These are phyloP conservation scores for Epinotia bilunana DNA, from an alignment of 2,888 invertebrate genomes.

Conservation along the genomic window DNA sequence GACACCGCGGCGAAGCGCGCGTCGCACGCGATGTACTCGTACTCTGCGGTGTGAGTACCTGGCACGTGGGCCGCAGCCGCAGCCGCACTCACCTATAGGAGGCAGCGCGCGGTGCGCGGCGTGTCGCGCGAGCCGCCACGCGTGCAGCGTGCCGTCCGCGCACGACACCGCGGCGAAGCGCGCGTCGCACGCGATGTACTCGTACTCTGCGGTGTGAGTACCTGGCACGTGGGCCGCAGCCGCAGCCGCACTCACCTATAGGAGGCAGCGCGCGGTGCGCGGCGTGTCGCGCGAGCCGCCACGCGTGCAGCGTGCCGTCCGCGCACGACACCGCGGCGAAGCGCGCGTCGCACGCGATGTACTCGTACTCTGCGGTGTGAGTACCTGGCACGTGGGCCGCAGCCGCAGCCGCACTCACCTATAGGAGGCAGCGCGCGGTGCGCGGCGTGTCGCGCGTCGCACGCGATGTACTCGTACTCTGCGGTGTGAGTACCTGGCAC, in stretches of 20 bases:
- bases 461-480: neutral
- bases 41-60: too few relatives aligned
- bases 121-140: conserved; percentile 81
- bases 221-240: too few relatives aligned
- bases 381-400: too few relatives aligned
- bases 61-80: too few relatives aligned
- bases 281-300: conserved; percentile 79
- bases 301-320: conserved; percentile 87
- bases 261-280: conserved; percentile 83
- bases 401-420: conserved; percentile 53
- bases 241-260: conserved; percentile 63
- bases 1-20: conserved; percentile 85
- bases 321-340: conserved; percentile 87
- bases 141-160: conserved; percentile 87
- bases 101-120: conserved; percentile 82
- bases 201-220: too few relatives aligned
- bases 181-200: conserved; percentile 85
- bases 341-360: conserved; percentile 85
- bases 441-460: conserved; percentile 73
- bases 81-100: conserved; percentile 70
- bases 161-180: conserved; percentile 86
- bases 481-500: too few relatives aligned
- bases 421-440: conserved; percentile 84
- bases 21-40: conserved; percentile 85
- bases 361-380: conserved; percentile 54